phyloP scores from a whole-genome alignment of 2,888 invertebrate species.

The Anthophora plumipes region DNA sequence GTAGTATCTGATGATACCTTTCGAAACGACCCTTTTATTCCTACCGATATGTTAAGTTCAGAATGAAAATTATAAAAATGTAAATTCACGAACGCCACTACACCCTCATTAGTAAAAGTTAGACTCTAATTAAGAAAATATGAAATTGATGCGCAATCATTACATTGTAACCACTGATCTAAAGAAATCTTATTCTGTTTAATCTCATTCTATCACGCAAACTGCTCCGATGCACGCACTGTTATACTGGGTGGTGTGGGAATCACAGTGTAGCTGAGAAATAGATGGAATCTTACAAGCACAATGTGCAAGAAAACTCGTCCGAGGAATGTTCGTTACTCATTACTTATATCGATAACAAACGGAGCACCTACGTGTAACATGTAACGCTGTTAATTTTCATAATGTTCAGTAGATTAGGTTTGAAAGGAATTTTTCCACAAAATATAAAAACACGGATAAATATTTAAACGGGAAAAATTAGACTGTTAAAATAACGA shows the following conservation, averaged over 20 bases:
- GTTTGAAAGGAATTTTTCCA: too few species aligned
- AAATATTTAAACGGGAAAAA: too few species aligned
- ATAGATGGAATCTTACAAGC: not conserved
- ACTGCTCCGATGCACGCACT: slow-evolving; percentile 27
- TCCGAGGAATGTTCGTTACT: not conserved
- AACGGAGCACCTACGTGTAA: not conserved
- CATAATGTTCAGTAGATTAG: too few species aligned
- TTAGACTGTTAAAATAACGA: too few species aligned
- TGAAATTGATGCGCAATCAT: not conserved
- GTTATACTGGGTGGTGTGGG: not conserved
- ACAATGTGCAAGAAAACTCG: not conserved
- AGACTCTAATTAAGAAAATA: not conserved
- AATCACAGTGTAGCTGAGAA: not conserved
- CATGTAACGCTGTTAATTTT: not conserved
- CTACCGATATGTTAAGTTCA: not conserved
- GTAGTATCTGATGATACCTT: too few species aligned
- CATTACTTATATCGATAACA: not conserved
- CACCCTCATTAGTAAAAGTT: not conserved
- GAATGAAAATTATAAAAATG: not conserved
- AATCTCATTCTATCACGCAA: slow-evolving; percentile 27
- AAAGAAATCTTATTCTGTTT: slow-evolving; percentile 1
- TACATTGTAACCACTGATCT: slow-evolving; percentile 30
- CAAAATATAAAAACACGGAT: too few species aligned
- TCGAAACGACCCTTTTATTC: too few species aligned
- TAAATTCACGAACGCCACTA: not conserved